Base-by-base conservation (phyloP, 2,888 invertebrate genomes). In the Drosophila multiciliata region DNA sequence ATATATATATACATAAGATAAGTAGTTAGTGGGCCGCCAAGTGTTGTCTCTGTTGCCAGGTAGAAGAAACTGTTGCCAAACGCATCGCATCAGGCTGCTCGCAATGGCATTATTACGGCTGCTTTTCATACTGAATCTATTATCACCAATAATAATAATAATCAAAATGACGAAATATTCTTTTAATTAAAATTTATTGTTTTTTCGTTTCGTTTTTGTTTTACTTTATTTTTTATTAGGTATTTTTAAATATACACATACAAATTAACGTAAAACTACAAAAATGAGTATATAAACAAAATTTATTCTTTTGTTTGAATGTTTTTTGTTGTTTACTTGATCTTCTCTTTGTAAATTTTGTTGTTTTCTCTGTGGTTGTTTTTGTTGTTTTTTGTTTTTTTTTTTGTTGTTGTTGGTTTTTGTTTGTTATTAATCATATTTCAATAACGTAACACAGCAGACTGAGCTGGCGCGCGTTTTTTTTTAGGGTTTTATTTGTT, bases 391-490 rank as follows among this genome's bases (percentile, higher is more conserved):
- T 60, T 53, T 61, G 35, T 36, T 38, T 45, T 75, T 71, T 64
- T 52, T 54, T 64, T 58, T 63, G 66, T 69, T 60, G 55, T 66
- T 77, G 48, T 59, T 73, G 54, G 33, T 69, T 69, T 49, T 54
- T 75, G 67, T 76, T 77, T 50, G 50, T 50, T 50, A n/a, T 50
- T 50, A 61, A 62, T 78, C 75, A 73, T 85, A 90, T 76, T 79
- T 58, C 69, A 73, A 82, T 92, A 91, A 91, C 92, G 92, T 93
- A 93, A 92, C 92, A 93, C 92, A 93, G 92, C 93, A 90, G 87
- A 92, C 92, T 90, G 90, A 61, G 90, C 83, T 72, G 66, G 58
- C 57, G 62, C 70, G 80, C 77, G 74, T 68, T 70, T 66, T 66
- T 48, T 11, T 49, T 9, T 55, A 32, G 69, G 66, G 76, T 54